Base-by-base conservation (phyloP, 2,797 vertebrate genomes). In the Fistularia tabacaria region DNA sequence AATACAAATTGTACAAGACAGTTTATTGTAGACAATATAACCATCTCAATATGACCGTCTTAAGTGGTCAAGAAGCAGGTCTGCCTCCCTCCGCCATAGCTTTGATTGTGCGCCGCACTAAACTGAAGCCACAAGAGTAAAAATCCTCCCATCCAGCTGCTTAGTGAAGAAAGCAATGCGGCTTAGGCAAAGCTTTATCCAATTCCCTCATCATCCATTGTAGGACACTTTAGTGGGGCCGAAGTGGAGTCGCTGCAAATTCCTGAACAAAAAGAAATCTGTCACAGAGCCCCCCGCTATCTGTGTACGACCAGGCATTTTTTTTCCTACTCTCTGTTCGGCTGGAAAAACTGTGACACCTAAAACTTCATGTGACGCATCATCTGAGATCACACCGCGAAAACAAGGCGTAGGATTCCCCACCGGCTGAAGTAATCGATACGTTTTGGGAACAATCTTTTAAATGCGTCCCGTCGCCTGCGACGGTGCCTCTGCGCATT, bases 101-200 rank as follows among this genome's bases (percentile, higher is more conserved):
- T 49, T 69, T 15, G 67, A 79, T 50, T 37, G 36, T 57, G 54
- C 60, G 62, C 56, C 48, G 59, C 52, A 25, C 68, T 49, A 62
- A 73, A 80, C 63, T 48, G 57, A 64, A 77, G 61, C 66, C 69
- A 66, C 13, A 6, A 73, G 74, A 49, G 57, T 62, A 71, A 51
- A 69, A 84, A 80, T 79, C 75, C 73, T 71, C 49, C 65, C 65
- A 72, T 80, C 59, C 66, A 73, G 76, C 79, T 74, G 65, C 82
- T 87, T 77, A 78, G 74, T 78, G 68, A 57, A 73, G 65, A 83
- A 85, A 85, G 77, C 79, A 77, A 61, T 40, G 52, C 77, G 85
- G 85, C 78, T 87, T 88, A 86, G 75, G 69, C 75, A 85, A 89
- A 87, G 84, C 85, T 83, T 71, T 66, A 69, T 77, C 76, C 82